Percentiles rank a stretch among this genome's conserved stretches.
phyloP scores from a whole-genome alignment of 2,888 invertebrate species.

The Tipula unca region DNA sequence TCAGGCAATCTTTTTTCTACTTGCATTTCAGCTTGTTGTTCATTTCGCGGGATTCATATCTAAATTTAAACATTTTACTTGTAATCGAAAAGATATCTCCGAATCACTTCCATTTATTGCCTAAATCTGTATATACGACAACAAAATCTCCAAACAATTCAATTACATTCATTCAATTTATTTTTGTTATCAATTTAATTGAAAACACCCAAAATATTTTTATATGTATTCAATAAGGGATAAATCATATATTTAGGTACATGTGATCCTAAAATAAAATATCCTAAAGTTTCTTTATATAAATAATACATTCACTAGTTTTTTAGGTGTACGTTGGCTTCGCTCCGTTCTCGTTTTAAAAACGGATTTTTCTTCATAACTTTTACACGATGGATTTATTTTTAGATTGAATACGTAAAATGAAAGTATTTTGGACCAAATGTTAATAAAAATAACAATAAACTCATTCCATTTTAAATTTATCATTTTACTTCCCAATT shows the following conservation, averaged over 20 bases:
- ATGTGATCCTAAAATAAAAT: background rate
- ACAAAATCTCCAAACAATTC: background rate
- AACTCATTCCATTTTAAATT: background rate
- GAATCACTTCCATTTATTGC: background rate
- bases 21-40: too few species aligned
- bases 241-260: background rate
- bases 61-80: too few species aligned
- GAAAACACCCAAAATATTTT: background rate
- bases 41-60: too few species aligned
- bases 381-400: background rate
- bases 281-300: background rate
- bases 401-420: background rate
- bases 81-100: too few species aligned
- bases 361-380: background rate
- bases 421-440: background rate
- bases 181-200: background rate
- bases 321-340: background rate
- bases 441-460: background rate
- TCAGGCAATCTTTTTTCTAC: too few species aligned
- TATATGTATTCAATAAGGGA: background rate
- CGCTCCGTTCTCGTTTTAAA: background rate
- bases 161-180: background rate
- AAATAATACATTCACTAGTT: background rate
- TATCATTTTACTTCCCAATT: background rate
- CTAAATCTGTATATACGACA: background rate